Conservation (phyloP, 1,140 invertebrate genomes). For the Ctenoplectra terminalis region DNA sequence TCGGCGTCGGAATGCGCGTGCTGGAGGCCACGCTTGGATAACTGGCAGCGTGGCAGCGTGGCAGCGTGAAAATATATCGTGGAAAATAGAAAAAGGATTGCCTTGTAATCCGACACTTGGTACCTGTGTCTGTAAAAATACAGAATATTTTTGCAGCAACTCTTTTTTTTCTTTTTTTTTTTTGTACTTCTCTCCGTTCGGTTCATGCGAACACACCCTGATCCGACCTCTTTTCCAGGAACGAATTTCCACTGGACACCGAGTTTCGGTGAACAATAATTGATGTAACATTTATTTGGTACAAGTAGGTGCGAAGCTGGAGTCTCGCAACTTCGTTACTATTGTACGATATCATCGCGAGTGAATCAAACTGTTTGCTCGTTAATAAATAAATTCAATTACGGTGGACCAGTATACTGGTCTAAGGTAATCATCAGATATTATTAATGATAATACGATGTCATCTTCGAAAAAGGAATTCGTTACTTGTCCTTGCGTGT, state of each 20-base stretch:
- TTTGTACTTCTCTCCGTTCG: too few species aligned
- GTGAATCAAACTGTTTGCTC: not conserved
- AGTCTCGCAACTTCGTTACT: not conserved
- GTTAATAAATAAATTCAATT: slow-evolving; percentile 26
- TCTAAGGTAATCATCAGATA: not conserved
- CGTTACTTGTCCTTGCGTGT: too few species aligned
- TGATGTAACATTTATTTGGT: not conserved
- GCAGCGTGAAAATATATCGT: slow-evolving; percentile 2
- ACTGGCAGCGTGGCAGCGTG: not conserved
- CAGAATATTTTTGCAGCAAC: slow-evolving; percentile 11
- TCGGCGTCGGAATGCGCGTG: not conserved
- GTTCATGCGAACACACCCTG: not conserved
- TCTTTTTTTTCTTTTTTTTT: not conserved
- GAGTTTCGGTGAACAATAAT: not conserved
- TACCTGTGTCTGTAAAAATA: not conserved
- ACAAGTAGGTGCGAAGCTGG: not conserved
- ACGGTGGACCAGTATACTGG: not conserved
- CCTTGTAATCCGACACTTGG: slow-evolving; percentile 7
- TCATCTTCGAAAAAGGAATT: too few species aligned
- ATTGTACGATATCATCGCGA: too few species aligned
- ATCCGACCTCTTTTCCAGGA: not conserved
- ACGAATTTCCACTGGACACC: not conserved
- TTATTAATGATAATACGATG: too few species aligned
- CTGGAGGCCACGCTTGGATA: not conserved
- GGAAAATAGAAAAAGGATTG: slow-evolving; percentile 7